These are phyloP conservation scores for Brachionus paranguensis DNA, from an alignment of 1,140 invertebrate species.

Conservation along the genomic window DNA sequence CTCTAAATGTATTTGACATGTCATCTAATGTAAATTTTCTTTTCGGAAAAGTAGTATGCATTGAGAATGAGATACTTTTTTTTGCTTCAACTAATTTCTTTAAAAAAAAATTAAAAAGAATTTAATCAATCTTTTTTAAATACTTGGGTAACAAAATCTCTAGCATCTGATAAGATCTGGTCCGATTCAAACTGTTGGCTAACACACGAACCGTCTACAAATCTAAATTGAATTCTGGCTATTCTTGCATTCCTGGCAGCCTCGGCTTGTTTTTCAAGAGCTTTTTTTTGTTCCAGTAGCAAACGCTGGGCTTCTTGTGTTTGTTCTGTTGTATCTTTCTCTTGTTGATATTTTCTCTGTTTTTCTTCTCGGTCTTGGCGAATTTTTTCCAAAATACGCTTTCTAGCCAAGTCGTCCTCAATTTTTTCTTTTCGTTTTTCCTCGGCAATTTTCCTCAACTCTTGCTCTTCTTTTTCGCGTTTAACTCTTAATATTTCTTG, in stretches of 20 bases:
- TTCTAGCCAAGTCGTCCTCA: conserved; percentile 63
- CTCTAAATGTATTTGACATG: conserved; percentile 61
- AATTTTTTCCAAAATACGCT: conserved; percentile 67
- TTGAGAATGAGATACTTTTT: conserved; percentile 58
- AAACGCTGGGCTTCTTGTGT: neutral
- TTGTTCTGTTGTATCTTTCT: conserved; percentile 44
- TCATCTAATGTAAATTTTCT: conserved; percentile 65
- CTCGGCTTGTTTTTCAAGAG: conserved; percentile 45
- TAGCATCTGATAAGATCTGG: conserved; percentile 59
- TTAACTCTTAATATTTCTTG: conserved; percentile 67
- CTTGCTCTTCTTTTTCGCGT: conserved; percentile 66
- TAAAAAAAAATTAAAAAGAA: neutral
- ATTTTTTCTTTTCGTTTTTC: conserved; percentile 67
- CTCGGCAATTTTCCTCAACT: conserved; percentile 63
- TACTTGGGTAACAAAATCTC: conserved; percentile 60
- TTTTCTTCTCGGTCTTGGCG: conserved; percentile 63
- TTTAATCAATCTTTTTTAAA: conserved; percentile 11
- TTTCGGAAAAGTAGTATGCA: conserved; percentile 73
- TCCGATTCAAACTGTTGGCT: conserved; percentile 63
- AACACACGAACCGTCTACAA: conserved; percentile 69
- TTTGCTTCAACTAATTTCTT: conserved; percentile 48
- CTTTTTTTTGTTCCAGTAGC: conserved; percentile 42
- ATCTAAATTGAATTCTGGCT: conserved; percentile 71
- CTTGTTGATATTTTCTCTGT: conserved; percentile 46
- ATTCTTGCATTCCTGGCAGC: conserved; percentile 50